Base-by-base conservation (phyloP, 2,113 vertebrate genomes). In the Cromileptes altivelis region DNA sequence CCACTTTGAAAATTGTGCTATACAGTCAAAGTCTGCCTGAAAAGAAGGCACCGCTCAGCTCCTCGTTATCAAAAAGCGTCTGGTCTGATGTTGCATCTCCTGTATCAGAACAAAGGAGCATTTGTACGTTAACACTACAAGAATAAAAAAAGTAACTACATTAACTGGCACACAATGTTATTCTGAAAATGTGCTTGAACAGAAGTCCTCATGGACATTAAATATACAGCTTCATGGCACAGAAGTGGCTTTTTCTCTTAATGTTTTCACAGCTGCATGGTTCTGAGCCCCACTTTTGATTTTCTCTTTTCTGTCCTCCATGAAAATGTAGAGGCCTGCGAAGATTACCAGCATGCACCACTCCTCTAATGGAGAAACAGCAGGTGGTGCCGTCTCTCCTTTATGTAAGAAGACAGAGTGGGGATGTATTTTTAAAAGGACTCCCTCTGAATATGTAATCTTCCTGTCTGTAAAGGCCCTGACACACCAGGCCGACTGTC, bases 41-140 rank as follows among this genome's bases (percentile, higher is more conserved):
- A 80, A 64, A 52, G 68, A 85, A 90, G 87, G 90, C 90, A 89
- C 85, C 45, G 70, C 79, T 86, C 85, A 74, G 70, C 78, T 86
- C 56, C 21, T 85, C 40, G 3, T 80, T 45, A 75, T 62, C 40
- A 70, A 70, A 73, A 84, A 77, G 55, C 15, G 0, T 78, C 53
- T 75, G 81, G 27, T 81, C 42, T 75, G 77, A 77, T 52, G 62
- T 15, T 75, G 68, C 47, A 30, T 85, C 70, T 74, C 37, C 57
- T 73, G 25, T 19, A 8, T 60, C 12, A 42, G 63, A 81, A 82
- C 57, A 80, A 82, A 77, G 42, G 23, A 73, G 67, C 61, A 17
- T 76, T 82, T 82, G 37, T 75, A 83, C 37, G 81, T 17, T 18
- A 82, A 58, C 50, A 42, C 57, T 55, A 55, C 49, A 63, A 68